phyloP scores from a whole-genome alignment of 2,888 invertebrate genomes.

The Chaetoderma sp. region DNA sequence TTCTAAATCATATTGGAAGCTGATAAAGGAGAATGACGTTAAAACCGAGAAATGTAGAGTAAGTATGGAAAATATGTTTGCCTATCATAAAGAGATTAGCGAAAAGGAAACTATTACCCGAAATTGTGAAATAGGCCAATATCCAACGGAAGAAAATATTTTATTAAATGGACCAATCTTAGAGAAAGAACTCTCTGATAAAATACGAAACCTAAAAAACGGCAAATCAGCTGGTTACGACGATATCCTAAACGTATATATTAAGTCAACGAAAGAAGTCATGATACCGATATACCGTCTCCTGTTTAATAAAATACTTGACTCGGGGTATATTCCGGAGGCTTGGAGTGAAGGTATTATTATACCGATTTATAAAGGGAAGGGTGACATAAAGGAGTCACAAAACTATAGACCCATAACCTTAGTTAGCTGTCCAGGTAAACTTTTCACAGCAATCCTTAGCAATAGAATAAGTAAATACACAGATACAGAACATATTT shows the following conservation, averaged over 20 bases:
- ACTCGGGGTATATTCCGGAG: constrained; percentile 4
- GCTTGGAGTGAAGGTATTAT: background rate
- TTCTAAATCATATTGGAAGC: too few species aligned
- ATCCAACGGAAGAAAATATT: too few species aligned
- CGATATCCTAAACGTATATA: constrained; percentile 10
- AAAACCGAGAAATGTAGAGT: too few species aligned
- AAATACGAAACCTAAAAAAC: background rate
- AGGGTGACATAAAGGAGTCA: constrained; percentile 3
- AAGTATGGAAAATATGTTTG: too few species aligned
- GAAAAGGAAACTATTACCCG: too few species aligned
- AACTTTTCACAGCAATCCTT: background rate
- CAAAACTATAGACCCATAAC: constrained; percentile 10
- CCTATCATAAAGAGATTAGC: too few species aligned
- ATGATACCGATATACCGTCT: background rate
- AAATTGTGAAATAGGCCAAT: too few species aligned
- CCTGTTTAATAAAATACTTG: constrained; percentile 1
- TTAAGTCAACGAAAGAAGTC: background rate
- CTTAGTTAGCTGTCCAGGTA: background rate
- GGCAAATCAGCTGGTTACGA: constrained; percentile 1
- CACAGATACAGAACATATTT: background rate
- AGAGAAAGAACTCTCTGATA: too few species aligned
- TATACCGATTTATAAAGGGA: constrained; percentile 13
- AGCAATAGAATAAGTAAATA: background rate
- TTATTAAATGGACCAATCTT: too few species aligned
- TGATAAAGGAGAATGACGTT: too few species aligned